Evolutionary conservation across 1,140 invertebrate species (phyloP).

Genomic region (Cyclina sinensis): DNA sequence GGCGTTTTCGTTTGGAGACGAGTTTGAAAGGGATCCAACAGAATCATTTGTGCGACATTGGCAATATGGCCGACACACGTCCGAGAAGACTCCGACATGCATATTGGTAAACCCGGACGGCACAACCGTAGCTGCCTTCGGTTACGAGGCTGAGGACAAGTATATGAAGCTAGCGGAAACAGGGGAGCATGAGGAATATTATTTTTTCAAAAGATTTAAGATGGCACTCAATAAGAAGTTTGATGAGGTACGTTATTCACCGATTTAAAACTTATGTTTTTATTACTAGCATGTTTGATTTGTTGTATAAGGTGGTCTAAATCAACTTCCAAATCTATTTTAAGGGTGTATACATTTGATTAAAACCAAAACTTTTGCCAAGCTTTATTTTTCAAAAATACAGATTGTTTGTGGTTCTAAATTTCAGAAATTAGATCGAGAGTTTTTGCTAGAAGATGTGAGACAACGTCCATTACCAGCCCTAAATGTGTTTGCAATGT

Average conservation of each 20-base stretch:
- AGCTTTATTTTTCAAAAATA: no score
- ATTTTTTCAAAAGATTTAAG: conserved; percentile 50
- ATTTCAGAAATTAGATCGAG: neutral
- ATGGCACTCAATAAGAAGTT: conserved; percentile 45
- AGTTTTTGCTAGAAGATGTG: neutral
- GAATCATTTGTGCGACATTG: neutral
- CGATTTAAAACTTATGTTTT: no score
- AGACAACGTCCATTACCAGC: neutral
- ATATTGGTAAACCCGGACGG: conserved; percentile 51
- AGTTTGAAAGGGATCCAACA: conserved; percentile 24
- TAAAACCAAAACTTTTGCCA: no score
- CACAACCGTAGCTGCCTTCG: conserved; percentile 27
- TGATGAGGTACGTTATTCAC: conserved; percentile 15
- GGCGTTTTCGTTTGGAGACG: conserved; percentile 6
- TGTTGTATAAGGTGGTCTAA: no score
- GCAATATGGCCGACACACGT: neutral
- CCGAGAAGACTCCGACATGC: conserved; percentile 20
- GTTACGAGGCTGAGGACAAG: conserved; percentile 49
- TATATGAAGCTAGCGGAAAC: neutral
- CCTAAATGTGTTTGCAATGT: neutral
- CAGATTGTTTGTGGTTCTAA: neutral
- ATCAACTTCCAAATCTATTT: no score
- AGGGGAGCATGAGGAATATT: conserved; percentile 22
- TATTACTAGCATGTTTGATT: no score
- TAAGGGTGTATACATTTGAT: no score